Percentiles rank a stretch among this genome's conserved stretches.
Conservation (phyloP, 1,140 invertebrate genomes). For the Palaemon carinicauda region DNA sequence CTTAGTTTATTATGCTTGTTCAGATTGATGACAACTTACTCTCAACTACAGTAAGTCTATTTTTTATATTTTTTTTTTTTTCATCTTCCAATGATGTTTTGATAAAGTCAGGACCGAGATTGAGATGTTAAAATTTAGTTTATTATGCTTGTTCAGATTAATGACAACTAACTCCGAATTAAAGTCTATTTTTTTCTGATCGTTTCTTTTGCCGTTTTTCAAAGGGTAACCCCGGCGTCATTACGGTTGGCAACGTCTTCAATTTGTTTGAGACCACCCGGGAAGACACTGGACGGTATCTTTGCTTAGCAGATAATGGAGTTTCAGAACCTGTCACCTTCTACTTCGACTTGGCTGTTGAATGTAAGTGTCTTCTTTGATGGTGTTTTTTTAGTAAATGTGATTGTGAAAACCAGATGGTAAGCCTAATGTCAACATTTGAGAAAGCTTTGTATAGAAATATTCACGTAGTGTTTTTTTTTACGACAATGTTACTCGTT, state of each 20-base stretch:
- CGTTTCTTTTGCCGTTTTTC: not conserved
- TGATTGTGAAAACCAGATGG: too few species aligned
- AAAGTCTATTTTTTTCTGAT: not conserved
- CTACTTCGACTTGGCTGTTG: not conserved
- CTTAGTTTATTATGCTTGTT: too few species aligned
- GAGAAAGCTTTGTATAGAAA: too few species aligned
- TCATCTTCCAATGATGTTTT: not conserved
- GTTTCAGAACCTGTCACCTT: not conserved
- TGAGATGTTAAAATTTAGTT: too few species aligned
- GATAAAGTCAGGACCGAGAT: too few species aligned
- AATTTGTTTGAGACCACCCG: not conserved
- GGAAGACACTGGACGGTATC: constrained; percentile 3
- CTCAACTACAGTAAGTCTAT: too few species aligned
- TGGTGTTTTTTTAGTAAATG: too few species aligned
- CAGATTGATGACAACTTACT: not conserved
- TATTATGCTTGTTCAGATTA: too few species aligned
- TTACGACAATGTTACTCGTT: too few species aligned
- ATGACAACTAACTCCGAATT: not conserved
- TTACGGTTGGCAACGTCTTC: not conserved
- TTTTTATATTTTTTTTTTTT: not conserved
- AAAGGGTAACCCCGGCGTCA: not conserved
- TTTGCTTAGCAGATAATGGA: not conserved
- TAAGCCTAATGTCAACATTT: too few species aligned
- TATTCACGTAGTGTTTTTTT: too few species aligned
- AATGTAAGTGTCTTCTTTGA: not conserved